Evolutionary conservation across 2,113 vertebrate species (phyloP).

Genomic region (Chaetodon trifascialis): DNA sequence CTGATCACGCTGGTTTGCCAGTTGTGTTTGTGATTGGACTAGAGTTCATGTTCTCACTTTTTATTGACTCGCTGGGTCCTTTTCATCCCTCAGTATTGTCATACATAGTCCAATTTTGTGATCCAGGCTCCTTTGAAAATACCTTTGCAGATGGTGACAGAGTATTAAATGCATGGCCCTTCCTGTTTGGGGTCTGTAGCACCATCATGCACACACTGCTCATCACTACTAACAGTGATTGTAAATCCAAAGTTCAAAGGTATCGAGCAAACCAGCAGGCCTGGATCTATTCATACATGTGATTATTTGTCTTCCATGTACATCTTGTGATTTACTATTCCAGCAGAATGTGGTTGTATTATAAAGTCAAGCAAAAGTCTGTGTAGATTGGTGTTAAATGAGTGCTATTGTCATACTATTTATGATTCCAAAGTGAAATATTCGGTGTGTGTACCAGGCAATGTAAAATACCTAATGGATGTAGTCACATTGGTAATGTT

Average conservation of each 20-base stretch:
- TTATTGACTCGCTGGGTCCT: not conserved
- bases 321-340: constrained; percentile 51
- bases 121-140: constrained; percentile 19
- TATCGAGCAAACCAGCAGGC: constrained; percentile 51
- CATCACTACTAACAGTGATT: not conserved
- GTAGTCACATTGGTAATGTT: constrained; percentile 14
- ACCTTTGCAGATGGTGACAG: not conserved
- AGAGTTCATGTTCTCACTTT: constrained; percentile 4
- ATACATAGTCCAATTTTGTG: constrained; percentile 25
- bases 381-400: constrained; percentile 51
- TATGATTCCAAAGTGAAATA: constrained; percentile 47
- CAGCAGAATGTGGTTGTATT: constrained; percentile 64
- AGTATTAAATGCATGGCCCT: not conserved
- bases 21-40: constrained; percentile 4
- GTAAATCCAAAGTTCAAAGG: constrained; percentile 13
- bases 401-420: constrained; percentile 47
- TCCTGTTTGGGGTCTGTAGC: not conserved
- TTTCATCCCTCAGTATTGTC: constrained; percentile 8
- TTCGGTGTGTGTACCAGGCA: constrained; percentile 46
- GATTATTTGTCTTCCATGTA: constrained; percentile 41
- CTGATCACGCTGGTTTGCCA: constrained; percentile 20
- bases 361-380: constrained; percentile 53
- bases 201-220: not conserved
- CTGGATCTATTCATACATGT: constrained; percentile 44
- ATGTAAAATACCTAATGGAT: constrained; percentile 14